Conservation (phyloP, 2,888 invertebrate genomes). For the Microctonus hyperodae region DNA sequence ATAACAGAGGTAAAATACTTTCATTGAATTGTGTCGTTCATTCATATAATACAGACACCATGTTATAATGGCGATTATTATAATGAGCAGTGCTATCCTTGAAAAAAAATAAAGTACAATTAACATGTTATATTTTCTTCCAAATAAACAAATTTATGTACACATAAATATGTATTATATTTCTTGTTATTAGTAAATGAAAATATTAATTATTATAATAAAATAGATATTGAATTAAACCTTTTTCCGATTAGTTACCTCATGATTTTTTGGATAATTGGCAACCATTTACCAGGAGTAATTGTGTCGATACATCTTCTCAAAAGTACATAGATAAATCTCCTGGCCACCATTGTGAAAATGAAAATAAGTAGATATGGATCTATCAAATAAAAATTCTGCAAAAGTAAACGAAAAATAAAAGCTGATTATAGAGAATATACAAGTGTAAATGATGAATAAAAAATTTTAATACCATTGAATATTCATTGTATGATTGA, state of each 20-base stretch:
- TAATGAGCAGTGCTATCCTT: slow-evolving; percentile 71
- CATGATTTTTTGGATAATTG: slow-evolving; percentile 58
- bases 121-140: not conserved
- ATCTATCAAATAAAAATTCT: slow-evolving; percentile 97
- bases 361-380: slow-evolving; percentile 86
- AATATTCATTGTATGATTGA: slow-evolving; percentile 86
- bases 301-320: slow-evolving; percentile 65
- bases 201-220: too few species aligned
- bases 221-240: too few species aligned
- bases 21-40: slow-evolving; percentile 77
- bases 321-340: slow-evolving; percentile 75
- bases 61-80: slow-evolving; percentile 69
- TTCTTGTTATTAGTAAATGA: too few species aligned
- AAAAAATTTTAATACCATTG: slow-evolving; percentile 72
- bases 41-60: slow-evolving; percentile 78
- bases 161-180: too few species aligned
- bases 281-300: slow-evolving; percentile 62
- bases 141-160: too few species aligned
- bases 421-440: not conserved
- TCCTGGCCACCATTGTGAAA: slow-evolving; percentile 78
- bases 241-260: slow-evolving; percentile 53
- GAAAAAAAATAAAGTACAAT: slow-evolving; percentile 36
- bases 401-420: slow-evolving; percentile 59
- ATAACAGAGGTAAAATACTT: slow-evolving; percentile 85
- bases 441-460: not conserved